Percentiles rank a stretch among this genome's conserved stretches.
Evolutionary conservation across 1,140 invertebrate genomes (phyloP).

Genomic region (Glomeris maerens): DNA sequence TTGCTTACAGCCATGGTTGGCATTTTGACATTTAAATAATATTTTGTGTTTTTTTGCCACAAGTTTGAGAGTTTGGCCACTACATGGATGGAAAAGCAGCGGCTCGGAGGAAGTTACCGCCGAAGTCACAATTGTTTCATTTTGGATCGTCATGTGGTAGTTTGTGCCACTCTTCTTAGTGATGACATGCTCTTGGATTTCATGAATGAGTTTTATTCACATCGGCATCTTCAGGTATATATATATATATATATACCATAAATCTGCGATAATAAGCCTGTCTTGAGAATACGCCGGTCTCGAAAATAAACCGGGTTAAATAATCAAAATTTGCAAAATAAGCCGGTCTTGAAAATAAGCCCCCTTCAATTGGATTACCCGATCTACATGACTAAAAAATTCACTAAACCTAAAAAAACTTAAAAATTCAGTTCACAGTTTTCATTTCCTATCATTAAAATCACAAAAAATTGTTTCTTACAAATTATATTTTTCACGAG

Average conservation of each 20-base stretch:
- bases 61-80: constrained; percentile 9
- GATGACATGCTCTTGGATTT: constrained; percentile 98
- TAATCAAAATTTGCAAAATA: neutral
- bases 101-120: constrained; percentile 74
- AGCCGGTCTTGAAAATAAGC: too few relatives aligned
- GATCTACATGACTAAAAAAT: too few relatives aligned
- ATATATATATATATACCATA: neutral
- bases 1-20: neutral
- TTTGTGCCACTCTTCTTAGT: constrained; percentile 87
- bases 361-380: too few relatives aligned
- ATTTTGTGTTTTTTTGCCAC: neutral
- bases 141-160: constrained; percentile 92
- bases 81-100: constrained; percentile 47
- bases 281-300: too few relatives aligned
- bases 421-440: too few relatives aligned
- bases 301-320: too few relatives aligned
- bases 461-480: too few relatives aligned
- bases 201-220: constrained; percentile 96
- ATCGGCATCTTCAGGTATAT: constrained; percentile 68
- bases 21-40: neutral
- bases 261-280: too few relatives aligned
- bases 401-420: too few relatives aligned
- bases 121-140: constrained; percentile 70
- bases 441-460: too few relatives aligned
- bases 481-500: too few relatives aligned